These are phyloP conservation scores for Halisarca cf. caerulea DNA, from an alignment of 37 sponge, comb jelly and placozoan species.

Conservation along the genomic window DNA sequence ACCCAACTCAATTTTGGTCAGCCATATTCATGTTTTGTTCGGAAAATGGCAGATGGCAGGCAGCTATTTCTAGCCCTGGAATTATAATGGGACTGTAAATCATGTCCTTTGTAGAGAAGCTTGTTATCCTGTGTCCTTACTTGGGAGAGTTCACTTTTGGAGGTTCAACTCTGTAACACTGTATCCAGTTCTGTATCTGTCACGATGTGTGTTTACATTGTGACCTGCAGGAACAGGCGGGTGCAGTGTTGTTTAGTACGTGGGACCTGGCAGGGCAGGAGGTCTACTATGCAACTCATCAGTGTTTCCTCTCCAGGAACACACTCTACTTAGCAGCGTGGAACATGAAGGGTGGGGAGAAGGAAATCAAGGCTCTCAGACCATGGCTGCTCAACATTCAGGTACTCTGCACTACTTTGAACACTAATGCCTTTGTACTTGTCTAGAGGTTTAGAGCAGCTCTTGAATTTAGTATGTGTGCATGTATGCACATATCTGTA, in stretches of 20 bases:
- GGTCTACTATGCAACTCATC: constrained; percentile 98
- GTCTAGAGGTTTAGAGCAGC: no score
- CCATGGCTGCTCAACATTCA: constrained; percentile 96
- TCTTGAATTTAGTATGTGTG: no score
- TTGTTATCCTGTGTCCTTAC: neutral
- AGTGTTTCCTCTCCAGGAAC: constrained; percentile 95
- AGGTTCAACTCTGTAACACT: neutral
- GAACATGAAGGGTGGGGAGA: constrained; percentile 81
- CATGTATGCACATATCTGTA: no score
- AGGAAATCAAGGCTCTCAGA: constrained; percentile 80
- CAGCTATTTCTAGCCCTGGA: no score
- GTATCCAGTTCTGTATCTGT: neutral
- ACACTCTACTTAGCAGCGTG: constrained; percentile 96
- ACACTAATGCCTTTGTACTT: no score
- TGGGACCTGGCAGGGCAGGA: constrained; percentile 99
- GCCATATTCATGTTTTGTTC: no score
- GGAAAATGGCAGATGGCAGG: no score
- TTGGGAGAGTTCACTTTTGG: neutral
- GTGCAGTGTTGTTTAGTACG: constrained; percentile 75
- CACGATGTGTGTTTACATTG: no score
- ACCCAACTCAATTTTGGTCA: no score
- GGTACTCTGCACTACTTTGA: no score
- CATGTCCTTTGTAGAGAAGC: no score
- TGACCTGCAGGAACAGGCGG: neutral
- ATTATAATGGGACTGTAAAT: no score